Base-by-base conservation (phyloP, 2,888 invertebrate genomes). In the Laspeyria flexula region DNA sequence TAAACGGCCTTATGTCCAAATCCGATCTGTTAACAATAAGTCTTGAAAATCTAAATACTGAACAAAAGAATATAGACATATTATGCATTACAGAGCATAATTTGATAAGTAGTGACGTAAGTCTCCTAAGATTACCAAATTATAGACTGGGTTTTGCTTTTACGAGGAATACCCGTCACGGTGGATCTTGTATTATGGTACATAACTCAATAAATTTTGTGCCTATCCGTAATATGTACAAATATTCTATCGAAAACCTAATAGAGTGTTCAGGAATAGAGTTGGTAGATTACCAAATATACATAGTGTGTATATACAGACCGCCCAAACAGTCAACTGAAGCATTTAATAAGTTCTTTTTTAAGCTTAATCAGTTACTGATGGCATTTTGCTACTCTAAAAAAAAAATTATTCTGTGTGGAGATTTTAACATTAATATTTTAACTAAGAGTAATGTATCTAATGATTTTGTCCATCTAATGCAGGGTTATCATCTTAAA, bases 221-320 rank as follows among this genome's bases (percentile, higher is more conserved):
- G 2, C 35, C 21, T 5, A 41, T 51, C 1, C 4, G 15, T n/a
- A 35, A 45, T 9, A 41, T 51, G 16, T 37, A 23, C 1, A 41
- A 51, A 41, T 45, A 31, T 31, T 45, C 41, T 0, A 27, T 44
- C 5, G 35, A 34, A 9, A 43, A 50, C 18, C 18, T 44, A 0
- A 44, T 50, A 12, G 45, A 51, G n/a, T 51, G 44, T n/a, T 44
- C 35, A 18, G 50, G 40, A 6, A 41, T 51, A 9, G 31, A 41
- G 23, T 23, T 51, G n/a, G 15, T 18, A 16, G 35, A 50, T 12
- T 37, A 51, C 33, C 35, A 42, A 7, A 13, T 51, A 7, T 11
- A 31, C 12, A 9, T 45, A 1, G 31, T 51, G 30, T 51, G 44
- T 12, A 37, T 51, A n/a, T 50, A 50, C 18, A 50, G 50, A 3